Evolutionary conservation across 2,888 invertebrate genomes (phyloP), one percentile per base, ranked within the genome.

Genomic region (Dione juno): DNA sequence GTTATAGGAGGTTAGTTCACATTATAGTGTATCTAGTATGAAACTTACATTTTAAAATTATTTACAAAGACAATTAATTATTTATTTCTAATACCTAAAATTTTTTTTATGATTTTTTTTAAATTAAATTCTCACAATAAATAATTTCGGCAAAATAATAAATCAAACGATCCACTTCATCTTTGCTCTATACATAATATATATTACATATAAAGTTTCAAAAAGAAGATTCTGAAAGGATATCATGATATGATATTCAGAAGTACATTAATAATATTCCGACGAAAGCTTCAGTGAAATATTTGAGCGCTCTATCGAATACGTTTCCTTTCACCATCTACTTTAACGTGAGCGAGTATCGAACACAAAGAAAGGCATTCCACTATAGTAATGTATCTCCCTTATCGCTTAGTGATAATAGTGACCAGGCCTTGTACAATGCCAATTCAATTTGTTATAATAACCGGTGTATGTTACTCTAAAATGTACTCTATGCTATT

Each of bases 311-410:
- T 61, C 59, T 45, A 61, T 61, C 43, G 14, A 43, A 45, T n/a
- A 61, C 21, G n/a, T 21, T 61, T 61, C 59, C 59, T 43, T 48
- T 64, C 35, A 50, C 11, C n/a, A 14, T 37, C 16, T 37, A 54
- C 52, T 67, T 69, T 66, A 78, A 77, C 75, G 72, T 75, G 69
- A 72, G 64, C 68, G 66, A 67, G 68, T 69, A 74, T 71, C 66
- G 70, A 73, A 74, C 79, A 89, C 86, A 89, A 89, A 88, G 91
- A 91, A 91, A 92, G 89, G 82, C 75, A 75, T 78, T 79, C 84
- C 86, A 88, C 88, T 90, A 90, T 86, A 89, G 89, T 87, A 88
- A 89, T 87, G 87, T 87, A 86, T 87, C 83, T 82, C 82, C 71
- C 83, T 90, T 92, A 92, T 92, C 92, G 82, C 74, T 77, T 68